phyloP scores from a whole-genome alignment of 92 coral and sea anemone genomes.

The Actinernus sp. region DNA sequence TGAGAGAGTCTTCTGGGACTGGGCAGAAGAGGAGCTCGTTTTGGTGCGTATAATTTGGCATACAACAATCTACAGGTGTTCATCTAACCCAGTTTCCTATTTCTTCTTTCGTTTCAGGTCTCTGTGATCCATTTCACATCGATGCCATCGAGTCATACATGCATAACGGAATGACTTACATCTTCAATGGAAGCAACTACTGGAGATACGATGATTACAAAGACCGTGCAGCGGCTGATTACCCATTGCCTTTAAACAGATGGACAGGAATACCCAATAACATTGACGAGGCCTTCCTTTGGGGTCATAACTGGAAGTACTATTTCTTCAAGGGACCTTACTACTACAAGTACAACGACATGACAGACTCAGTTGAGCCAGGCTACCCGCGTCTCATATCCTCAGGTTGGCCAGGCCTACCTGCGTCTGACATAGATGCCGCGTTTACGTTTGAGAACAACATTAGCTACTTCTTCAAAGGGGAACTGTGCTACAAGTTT shows the following conservation, averaged over 20 bases:
- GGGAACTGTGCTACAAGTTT: conserved; percentile 54
- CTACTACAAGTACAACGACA: conserved; percentile 51
- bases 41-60: too few species aligned
- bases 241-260: conserved; percentile 12
- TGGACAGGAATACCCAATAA: conserved; percentile 63
- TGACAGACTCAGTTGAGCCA: neutral
- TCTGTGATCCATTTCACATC: conserved; percentile 22
- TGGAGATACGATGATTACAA: conserved; percentile 31
- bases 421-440: conserved; percentile 70
- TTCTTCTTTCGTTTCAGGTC: too few species aligned
- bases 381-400: conserved; percentile 60
- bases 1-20: too few species aligned
- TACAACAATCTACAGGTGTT: too few species aligned
- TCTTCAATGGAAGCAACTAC: conserved; percentile 35
- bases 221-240: conserved; percentile 17
- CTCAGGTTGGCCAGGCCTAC: conserved; percentile 82
- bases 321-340: conserved; percentile 58
- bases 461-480: conserved; percentile 82
- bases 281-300: conserved; percentile 66
- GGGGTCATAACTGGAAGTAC: conserved; percentile 57
- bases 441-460: conserved; percentile 25
- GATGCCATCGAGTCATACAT: conserved; percentile 49
- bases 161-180: conserved; percentile 19
- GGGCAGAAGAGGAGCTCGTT: too few species aligned
- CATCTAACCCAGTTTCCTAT: too few species aligned